phyloP scores from a whole-genome alignment of 2,797 vertebrate genomes.

The Alfaro cultratus region DNA sequence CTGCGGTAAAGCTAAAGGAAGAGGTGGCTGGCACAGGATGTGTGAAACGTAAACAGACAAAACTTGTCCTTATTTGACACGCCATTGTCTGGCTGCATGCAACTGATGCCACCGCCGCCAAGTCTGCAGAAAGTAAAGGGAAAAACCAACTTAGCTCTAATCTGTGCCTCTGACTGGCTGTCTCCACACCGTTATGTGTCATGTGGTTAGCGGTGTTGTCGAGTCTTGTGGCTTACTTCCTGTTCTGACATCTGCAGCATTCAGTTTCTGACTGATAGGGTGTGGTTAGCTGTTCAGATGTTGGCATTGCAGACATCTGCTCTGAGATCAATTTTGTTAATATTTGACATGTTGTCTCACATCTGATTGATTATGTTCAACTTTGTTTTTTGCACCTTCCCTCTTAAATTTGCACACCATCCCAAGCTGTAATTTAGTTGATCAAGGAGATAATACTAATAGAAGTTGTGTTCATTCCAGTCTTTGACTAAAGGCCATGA shows the following conservation, averaged over 20 bases:
- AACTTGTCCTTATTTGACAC: constrained; percentile 50
- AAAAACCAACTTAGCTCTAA: constrained; percentile 42
- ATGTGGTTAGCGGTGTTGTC: constrained; percentile 44
- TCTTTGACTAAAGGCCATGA: neutral
- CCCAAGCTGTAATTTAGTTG: neutral
- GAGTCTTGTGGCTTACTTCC: constrained; percentile 27
- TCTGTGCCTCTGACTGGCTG: constrained; percentile 63
- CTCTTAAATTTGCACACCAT: neutral
- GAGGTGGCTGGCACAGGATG: neutral
- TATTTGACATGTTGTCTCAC: neutral
- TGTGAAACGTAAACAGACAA: constrained; percentile 12
- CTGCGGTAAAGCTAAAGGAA: neutral
- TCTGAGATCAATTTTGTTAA: neutral
- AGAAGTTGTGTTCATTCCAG: neutral
- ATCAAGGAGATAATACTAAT: neutral
- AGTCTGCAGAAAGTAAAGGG: constrained; percentile 6
- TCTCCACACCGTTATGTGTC: neutral
- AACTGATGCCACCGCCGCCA: constrained; percentile 23
- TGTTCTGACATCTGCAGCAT: constrained; percentile 14
- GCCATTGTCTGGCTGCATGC: constrained; percentile 10
- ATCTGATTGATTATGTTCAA: neutral
- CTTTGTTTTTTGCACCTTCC: neutral
- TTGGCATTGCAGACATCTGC: neutral
- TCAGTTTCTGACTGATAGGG: constrained; percentile 10
- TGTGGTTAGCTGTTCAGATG: constrained; percentile 29